Evolutionary conservation across 2,797 vertebrate genomes (phyloP), one percentile per base, ranked within the genome.

Genomic region (Neopelma chrysocephalum): DNA sequence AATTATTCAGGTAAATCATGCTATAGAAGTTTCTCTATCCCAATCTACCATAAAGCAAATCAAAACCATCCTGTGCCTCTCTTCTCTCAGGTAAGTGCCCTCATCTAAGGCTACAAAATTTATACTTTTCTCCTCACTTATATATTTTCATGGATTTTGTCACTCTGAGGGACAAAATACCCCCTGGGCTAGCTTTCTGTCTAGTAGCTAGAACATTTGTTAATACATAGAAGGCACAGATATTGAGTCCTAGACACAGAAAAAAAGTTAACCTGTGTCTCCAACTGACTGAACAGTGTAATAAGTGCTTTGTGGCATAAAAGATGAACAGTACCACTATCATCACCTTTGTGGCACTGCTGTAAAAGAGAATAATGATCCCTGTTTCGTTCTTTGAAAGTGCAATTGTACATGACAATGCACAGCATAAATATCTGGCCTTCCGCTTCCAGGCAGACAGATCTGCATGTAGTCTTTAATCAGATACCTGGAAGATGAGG

Each of bases 1-100:
- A 91, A 91, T 88, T 95, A 76, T 91, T 93, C 61, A 54, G 72
- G 54, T 94, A 93, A 91, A 95, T 88, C 65, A 53, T 11, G 12
- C 47, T 76, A 42, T 14, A 72, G 42, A 76, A 69, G 32, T 91
- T 83, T 38, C 13, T 71, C 42, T 93, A 40, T 89, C 32, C 42
- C 56, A 22, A 72, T 61, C 40, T 42, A 65, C 65, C 10, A 57
- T 91, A 94, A 96, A 75, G 50, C 15, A 94, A 91, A 68, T 54
- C 42, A 7, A 4, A 87, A 69, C 65, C 19, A 73, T 75, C 10
- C 32, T 26, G 3, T 68, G 29, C 43, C 76, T 91, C 45, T 32
- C 17, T 75, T 43, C 51, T 69, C 50, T 81, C 23, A 36, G 45
- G 23, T 60, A 79, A 88, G n/a, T 78, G 82, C 38, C 38, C 23